phyloP scores from a whole-genome alignment of 1,140 invertebrate species.

The Bicyclus anynana region DNA sequence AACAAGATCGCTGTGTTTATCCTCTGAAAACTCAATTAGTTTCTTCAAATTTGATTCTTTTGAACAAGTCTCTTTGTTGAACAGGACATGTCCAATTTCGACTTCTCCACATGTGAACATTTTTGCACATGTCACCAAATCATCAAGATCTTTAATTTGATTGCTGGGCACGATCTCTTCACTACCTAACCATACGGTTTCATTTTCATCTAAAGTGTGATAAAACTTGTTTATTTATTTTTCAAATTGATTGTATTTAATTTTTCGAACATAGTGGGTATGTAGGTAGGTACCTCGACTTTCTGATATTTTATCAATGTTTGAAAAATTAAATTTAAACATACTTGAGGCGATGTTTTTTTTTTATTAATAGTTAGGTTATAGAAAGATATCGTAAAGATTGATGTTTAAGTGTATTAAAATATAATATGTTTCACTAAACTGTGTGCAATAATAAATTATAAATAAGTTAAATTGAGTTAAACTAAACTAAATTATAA shows the following conservation, averaged over 20 bases:
- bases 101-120: slow-evolving; percentile 67
- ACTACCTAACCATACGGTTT: slow-evolving; percentile 58
- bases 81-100: slow-evolving; percentile 72
- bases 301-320: slow-evolving; percentile 11
- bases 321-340: slow-evolving; percentile 76
- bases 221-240: neutral
- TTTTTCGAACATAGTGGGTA: neutral
- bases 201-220: slow-evolving; percentile 26
- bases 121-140: slow-evolving; percentile 50
- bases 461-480: too few relatives aligned
- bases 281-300: neutral
- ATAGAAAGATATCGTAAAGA: too few relatives aligned
- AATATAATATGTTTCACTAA: too few relatives aligned
- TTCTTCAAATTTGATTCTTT: slow-evolving; percentile 43
- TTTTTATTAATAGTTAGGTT: too few relatives aligned
- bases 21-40: slow-evolving; percentile 79
- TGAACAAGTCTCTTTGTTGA: slow-evolving; percentile 14
- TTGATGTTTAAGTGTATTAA: too few relatives aligned
- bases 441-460: too few relatives aligned
- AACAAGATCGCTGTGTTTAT: slow-evolving; percentile 84
- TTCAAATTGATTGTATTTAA: neutral
- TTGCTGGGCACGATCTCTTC: slow-evolving; percentile 47
- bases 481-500: too few relatives aligned
- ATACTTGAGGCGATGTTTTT: slow-evolving; percentile 51
- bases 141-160: slow-evolving; percentile 48